Conservation (phyloP, 2,113 vertebrate species). For the Fulmarus glacialis region DNA sequence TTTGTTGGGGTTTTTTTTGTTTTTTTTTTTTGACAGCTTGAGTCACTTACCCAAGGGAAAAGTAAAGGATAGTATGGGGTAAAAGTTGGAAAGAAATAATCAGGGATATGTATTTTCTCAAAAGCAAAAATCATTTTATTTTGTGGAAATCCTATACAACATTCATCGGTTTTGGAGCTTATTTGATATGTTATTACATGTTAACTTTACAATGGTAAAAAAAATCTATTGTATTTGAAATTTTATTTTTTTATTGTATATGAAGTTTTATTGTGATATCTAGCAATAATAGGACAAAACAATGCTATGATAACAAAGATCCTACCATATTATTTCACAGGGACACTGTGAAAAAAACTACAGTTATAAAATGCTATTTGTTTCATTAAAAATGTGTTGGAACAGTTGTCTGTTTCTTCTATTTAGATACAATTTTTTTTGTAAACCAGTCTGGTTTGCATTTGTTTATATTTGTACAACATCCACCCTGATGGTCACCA, state of each 20-base stretch:
- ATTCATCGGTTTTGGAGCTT: background rate
- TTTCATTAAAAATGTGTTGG: background rate
- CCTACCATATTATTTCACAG: background rate
- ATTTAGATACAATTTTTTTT: background rate
- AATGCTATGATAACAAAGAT: background rate
- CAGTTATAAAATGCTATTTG: background rate
- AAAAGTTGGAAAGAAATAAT: background rate
- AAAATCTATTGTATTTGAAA: background rate
- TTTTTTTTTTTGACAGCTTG: background rate
- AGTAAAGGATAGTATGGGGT: background rate
- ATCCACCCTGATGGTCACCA: background rate
- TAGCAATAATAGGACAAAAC: background rate
- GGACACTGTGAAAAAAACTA: background rate
- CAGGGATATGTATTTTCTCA: background rate
- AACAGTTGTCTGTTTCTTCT: background rate
- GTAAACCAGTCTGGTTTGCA: background rate
- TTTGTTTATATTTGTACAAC: background rate
- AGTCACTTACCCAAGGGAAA: background rate
- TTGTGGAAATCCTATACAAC: background rate
- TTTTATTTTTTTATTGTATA: background rate
- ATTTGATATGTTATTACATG: background rate
- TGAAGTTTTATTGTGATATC: background rate
- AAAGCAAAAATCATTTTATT: background rate
- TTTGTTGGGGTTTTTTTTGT: background rate
- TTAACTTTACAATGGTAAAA: background rate